Conservation (phyloP, 2,888 invertebrate genomes). For the Lochmaea capreae region DNA sequence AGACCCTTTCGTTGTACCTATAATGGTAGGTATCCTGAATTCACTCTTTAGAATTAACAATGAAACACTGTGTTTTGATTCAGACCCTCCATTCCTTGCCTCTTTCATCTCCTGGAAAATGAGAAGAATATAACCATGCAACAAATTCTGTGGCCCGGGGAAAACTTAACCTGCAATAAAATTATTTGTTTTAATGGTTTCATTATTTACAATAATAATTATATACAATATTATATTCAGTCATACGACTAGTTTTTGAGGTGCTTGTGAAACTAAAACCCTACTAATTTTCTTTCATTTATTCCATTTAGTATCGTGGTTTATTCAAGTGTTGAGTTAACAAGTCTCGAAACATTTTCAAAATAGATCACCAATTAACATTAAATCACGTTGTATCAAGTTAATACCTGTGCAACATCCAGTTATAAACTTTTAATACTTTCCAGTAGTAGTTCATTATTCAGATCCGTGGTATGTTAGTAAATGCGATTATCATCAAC, state of each 20-base stretch:
- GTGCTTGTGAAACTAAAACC: not conserved
- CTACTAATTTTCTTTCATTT: not conserved
- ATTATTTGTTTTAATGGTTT: not conserved
- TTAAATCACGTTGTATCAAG: not conserved
- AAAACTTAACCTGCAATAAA: not conserved
- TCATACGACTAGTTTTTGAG: no score
- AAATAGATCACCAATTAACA: not conserved
- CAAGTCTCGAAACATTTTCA: not conserved
- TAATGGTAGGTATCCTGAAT: slow-evolving; percentile 34
- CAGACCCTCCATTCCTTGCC: slow-evolving; percentile 27
- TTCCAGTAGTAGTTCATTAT: slow-evolving; percentile 2
- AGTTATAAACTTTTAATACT: slow-evolving; percentile 4
- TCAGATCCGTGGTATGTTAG: slow-evolving; percentile 2
- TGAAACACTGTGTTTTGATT: slow-evolving; percentile 34
- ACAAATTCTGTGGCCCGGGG: no score
- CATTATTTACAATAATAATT: no score
- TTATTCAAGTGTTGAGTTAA: not conserved
- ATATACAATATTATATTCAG: no score
- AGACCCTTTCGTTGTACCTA: slow-evolving; percentile 26
- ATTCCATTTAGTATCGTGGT: not conserved
- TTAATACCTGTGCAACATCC: not conserved
- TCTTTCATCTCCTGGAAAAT: slow-evolving; percentile 21
- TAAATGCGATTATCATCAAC: slow-evolving; percentile 12
- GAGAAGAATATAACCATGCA: slow-evolving; percentile 29
- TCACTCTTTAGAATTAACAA: slow-evolving; percentile 40